Percentiles rank a stretch among this genome's conserved stretches.
Evolutionary conservation across 2,113 vertebrate genomes (phyloP).

Genomic region (Phodopus roborovskii): DNA sequence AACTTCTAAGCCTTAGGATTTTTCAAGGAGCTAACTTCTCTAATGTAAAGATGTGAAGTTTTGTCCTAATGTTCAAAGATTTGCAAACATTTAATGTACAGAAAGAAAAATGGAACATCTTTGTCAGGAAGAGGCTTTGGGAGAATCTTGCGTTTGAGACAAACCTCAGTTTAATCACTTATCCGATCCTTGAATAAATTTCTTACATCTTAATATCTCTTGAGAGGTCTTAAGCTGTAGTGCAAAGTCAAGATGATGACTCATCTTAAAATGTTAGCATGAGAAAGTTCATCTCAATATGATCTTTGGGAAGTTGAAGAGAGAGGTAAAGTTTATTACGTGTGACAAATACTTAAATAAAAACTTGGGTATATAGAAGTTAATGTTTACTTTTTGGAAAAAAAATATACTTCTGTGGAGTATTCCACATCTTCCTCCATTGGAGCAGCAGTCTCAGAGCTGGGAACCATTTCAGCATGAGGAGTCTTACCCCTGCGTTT

Average conservation of each 20-base stretch:
- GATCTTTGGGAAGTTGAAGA: not conserved
- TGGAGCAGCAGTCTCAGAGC: not conserved
- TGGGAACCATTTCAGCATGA: not conserved
- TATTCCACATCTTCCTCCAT: not conserved
- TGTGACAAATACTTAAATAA: slow-evolving; percentile 9
- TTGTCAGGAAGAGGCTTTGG: not conserved
- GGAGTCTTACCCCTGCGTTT: not conserved
- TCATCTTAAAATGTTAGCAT: not conserved
- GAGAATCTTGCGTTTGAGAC: not conserved
- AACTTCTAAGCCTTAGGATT: not conserved
- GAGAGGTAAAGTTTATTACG: not conserved
- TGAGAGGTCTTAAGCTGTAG: not conserved
- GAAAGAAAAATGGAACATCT: not conserved
- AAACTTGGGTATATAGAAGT: not conserved
- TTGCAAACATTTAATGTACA: not conserved
- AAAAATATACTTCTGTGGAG: not conserved
- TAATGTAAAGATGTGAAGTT: not conserved
- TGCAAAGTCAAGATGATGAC: not conserved
- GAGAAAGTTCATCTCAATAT: slow-evolving; percentile 1
- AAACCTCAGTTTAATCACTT: not conserved
- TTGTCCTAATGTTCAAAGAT: not conserved
- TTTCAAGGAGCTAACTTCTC: slow-evolving; percentile 27
- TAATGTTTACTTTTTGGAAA: slow-evolving; percentile 23
- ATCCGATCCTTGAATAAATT: not conserved
- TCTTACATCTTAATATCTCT: not conserved